phyloP scores from a whole-genome alignment of 2,113 vertebrate genomes.

The Cynoglossus semilaevis region DNA sequence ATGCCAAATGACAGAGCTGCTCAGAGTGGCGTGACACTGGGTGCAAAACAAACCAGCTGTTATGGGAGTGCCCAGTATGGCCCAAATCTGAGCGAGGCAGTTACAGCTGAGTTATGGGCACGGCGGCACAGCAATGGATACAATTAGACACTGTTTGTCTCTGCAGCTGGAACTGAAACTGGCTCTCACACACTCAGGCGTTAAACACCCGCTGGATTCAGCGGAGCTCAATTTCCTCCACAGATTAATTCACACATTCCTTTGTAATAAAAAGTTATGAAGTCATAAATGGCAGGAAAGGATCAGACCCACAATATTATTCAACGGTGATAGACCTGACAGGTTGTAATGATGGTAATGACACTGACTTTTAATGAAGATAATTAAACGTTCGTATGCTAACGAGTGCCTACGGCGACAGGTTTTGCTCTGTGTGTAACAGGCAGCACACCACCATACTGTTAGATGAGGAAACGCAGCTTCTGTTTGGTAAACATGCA shows the following conservation, averaged over 20 bases:
- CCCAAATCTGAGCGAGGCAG: slow-evolving; percentile 38
- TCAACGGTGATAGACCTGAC: neutral
- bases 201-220: slow-evolving; percentile 9
- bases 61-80: slow-evolving; percentile 58
- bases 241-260: neutral
- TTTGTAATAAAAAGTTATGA: neutral
- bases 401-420: neutral
- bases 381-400: neutral
- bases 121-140: slow-evolving; percentile 26
- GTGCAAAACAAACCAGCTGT: slow-evolving; percentile 64
- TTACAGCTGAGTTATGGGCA: slow-evolving; percentile 43
- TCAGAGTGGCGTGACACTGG: slow-evolving; percentile 60
- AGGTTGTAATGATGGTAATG: neutral
- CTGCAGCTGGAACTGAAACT: slow-evolving; percentile 22
- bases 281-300: neutral
- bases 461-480: slow-evolving; percentile 9
- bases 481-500: neutral
- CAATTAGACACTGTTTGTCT: slow-evolving; percentile 36
- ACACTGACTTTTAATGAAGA: neutral
- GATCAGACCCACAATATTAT: neutral
- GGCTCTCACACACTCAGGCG: slow-evolving; percentile 15
- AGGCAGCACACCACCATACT: neutral
- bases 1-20: slow-evolving; percentile 54
- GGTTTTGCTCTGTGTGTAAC: neutral
- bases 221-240: neutral